Conservation (phyloP, 2,888 invertebrate genomes). For the Phorcus lineatus region DNA sequence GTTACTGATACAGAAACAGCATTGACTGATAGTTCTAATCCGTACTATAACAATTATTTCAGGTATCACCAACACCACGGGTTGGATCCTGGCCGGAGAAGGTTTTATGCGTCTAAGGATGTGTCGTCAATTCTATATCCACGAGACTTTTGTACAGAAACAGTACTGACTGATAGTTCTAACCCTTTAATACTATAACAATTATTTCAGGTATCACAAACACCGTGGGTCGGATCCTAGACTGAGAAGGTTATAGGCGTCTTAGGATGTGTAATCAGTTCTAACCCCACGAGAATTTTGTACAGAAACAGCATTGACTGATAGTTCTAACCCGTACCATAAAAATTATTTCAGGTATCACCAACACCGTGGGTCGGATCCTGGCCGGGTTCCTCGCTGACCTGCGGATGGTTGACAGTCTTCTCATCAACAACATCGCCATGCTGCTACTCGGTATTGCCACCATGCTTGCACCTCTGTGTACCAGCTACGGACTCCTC, state of each 20-base stretch:
- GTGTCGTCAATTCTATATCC: no score
- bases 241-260: no score
- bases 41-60: neutral
- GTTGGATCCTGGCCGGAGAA: slow-evolving; percentile 78
- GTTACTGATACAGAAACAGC: no score
- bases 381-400: slow-evolving; percentile 81
- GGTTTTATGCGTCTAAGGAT: no score
- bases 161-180: no score
- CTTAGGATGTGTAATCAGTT: no score
- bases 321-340: no score
- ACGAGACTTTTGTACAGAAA: no score
- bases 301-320: no score
- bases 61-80: slow-evolving; percentile 61
- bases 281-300: no score
- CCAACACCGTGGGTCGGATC: slow-evolving; percentile 56
- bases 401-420: slow-evolving; percentile 88
- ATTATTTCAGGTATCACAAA: slow-evolving; percentile 52
- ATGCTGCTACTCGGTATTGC: slow-evolving; percentile 92
- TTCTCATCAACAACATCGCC: slow-evolving; percentile 91
- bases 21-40: no score
- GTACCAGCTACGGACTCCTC: slow-evolving; percentile 81
- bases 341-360: slow-evolving; percentile 48
- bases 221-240: slow-evolving; percentile 48
- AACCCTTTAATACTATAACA: no score
- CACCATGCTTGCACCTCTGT: slow-evolving; percentile 86